Percentiles rank a stretch among this genome's conserved stretches.
These are phyloP conservation scores for Operophtera brumata DNA, from an alignment of 2,888 invertebrate species.

Conservation along the genomic window DNA sequence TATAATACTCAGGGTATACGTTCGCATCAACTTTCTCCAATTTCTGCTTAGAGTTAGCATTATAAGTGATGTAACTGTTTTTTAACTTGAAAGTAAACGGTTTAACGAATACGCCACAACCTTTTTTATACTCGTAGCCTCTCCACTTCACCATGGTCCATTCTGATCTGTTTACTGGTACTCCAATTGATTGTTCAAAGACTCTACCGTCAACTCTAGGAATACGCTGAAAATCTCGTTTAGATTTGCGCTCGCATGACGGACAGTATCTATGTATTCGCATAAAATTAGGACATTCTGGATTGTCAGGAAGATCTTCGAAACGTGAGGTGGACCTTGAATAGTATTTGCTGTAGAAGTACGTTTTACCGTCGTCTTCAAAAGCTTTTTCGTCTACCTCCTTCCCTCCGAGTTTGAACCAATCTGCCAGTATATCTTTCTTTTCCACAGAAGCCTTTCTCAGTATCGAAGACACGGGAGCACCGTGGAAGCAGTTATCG, in stretches of 20 bases:
- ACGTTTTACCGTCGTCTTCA: slow-evolving; percentile 84
- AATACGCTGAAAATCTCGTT: slow-evolving; percentile 64
- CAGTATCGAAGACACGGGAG: slow-evolving; percentile 71
- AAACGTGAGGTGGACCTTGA: slow-evolving; percentile 79
- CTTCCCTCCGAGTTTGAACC: slow-evolving; percentile 84
- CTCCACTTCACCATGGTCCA: slow-evolving; percentile 80
- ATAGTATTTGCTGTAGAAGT: slow-evolving; percentile 84
- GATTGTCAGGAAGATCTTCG: slow-evolving; percentile 75
- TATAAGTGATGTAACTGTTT: slow-evolving; percentile 44
- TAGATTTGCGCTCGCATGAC: slow-evolving; percentile 78
- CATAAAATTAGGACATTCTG: slow-evolving; percentile 65
- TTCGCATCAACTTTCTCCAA: slow-evolving; percentile 83
- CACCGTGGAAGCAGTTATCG: slow-evolving; percentile 87
- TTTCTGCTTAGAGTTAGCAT: slow-evolving; percentile 50
- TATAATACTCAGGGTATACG: slow-evolving; percentile 89
- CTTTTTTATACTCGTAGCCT: slow-evolving; percentile 82
- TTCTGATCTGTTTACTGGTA: slow-evolving; percentile 64
- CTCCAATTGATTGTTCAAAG: slow-evolving; percentile 55
- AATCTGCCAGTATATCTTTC: slow-evolving; percentile 77
- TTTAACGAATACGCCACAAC: slow-evolving; percentile 85
- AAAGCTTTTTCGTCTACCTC: slow-evolving; percentile 67
- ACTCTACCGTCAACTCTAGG: slow-evolving; percentile 72
- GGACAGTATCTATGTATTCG: slow-evolving; percentile 77
- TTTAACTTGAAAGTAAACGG: slow-evolving; percentile 83
- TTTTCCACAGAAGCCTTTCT: slow-evolving; percentile 73